Conservation (phyloP, 2,113 vertebrate genomes). For the Columbina picui region DNA sequence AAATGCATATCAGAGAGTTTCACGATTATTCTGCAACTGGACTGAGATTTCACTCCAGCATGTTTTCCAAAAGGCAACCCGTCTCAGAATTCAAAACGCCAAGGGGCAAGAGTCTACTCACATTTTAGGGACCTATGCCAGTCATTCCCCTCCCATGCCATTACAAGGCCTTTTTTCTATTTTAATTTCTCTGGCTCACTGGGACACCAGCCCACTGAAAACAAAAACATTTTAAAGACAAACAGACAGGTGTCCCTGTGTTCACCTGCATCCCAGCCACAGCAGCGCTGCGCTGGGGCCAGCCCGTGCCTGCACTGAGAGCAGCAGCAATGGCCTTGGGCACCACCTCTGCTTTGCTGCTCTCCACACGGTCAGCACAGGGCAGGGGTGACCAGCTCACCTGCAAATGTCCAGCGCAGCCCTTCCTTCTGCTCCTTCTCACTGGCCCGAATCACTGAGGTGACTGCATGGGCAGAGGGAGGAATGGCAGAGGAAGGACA, state of each 20-base stretch:
- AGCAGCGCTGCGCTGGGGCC: fast-evolving
- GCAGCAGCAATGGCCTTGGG: not conserved
- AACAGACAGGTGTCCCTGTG: fast-evolving
- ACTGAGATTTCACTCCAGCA: not conserved
- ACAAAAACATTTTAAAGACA: not conserved
- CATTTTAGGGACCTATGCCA: not conserved
- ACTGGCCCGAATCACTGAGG: fast-evolving
- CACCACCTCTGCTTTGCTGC: not conserved
- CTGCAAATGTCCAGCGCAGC: fast-evolving
- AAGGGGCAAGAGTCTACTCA: not conserved
- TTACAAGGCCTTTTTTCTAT: not conserved
- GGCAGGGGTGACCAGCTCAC: not conserved
- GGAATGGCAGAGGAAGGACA: not conserved
- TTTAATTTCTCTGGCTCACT: not conserved
- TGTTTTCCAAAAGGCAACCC: not conserved
- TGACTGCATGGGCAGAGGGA: not conserved
- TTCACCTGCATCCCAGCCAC: not conserved
- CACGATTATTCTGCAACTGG: not conserved
- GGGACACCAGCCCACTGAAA: not conserved
- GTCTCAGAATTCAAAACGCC: not conserved
- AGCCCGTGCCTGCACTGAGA: not conserved
- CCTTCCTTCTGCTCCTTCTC: not conserved
- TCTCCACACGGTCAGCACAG: not conserved
- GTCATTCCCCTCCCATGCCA: not conserved
- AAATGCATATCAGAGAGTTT: not conserved